Evolutionary conservation across 2,113 vertebrate genomes (phyloP), one percentile per base, ranked within the genome.

Genomic region (Thamnaconus septentrionalis): DNA sequence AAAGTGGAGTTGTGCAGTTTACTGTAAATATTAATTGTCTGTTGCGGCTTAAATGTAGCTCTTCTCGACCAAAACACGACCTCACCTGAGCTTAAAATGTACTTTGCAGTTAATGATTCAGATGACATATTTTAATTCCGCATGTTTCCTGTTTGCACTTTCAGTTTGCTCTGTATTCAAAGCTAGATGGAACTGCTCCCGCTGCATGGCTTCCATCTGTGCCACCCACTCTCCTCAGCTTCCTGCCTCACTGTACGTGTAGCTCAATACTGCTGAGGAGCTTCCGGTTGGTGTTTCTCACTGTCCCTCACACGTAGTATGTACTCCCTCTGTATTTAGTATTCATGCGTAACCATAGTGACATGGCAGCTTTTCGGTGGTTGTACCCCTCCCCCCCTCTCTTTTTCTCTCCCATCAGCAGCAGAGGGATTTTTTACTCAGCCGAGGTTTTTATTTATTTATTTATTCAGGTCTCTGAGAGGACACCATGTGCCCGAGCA

Each of bases 251-350:
- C 18, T 31, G 18, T 31, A 31, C 18, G 42, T 69, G 66, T 65
- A 7, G 41, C 66, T 72, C 56, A n/a, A 55, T 53, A 47, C 31
- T 51, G 62, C 31, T 66, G 68, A 70, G 77, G 55, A 69, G 69
- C 72, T 57, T 71, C 53, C 61, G 41, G 40, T 76, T 48, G 9
- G 5, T 46, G 56, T 75, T 62, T 62, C 73, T 81, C 71, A 53
- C 76, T 85, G 77, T 74, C 81, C 64, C 76, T 61, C 39, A 41
- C 41, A 11, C 11, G 10, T 11, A 8, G 41, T 70, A 55, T 58
- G 60, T 57, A 76, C 76, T n/a, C 18, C 18, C 18, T 31, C 2
- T 83, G 64, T 67, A 59, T 60, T 71, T 5, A 53, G 59, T 53
- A 55, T 5, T 40, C 57, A 73, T 54, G 41, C 52, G 64, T 57